Base-by-base conservation (phyloP, 2,113 vertebrate species). In the Rattus rattus region DNA sequence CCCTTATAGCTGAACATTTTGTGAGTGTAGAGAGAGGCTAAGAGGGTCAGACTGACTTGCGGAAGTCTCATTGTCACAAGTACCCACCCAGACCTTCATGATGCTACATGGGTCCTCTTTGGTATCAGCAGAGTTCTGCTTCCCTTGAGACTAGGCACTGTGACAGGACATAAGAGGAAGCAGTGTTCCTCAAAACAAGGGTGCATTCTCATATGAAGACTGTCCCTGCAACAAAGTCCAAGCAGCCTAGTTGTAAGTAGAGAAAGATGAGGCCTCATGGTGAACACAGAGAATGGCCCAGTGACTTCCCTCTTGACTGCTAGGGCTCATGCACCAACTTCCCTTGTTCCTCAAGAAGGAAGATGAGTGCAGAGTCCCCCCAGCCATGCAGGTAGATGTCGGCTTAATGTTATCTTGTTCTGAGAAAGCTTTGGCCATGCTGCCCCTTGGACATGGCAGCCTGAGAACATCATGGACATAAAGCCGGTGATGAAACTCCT, bases 311-410 rank as follows among this genome's bases (percentile, higher is more conserved):
- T 87, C 81, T 76, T 8, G 24, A 28, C 47, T 61, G 43, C 11
- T 36, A 24, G 39, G 30, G 6, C 65, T 33, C 11, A 1, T 59
- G 5, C 28, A 24, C 33, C 33, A 1, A 73, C 54, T 36, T 75
- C 24, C 30, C 36, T 12, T 22, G 30, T 36, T 39, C 33, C 63
- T 72, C 20, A 69, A 43, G n/a, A 49, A 70, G 19, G 65, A 14
- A 61, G 17, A 5, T 7, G 2, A 49, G 59, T 63, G 43, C 19
- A 36, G 61, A 75, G 59, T n/a, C 47, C 63, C 65, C 49, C 13
- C 17, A 2, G 19, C 5, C 26, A 0, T 1, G 7, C 9, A 63
- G 49, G 65, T 26, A 17, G 16, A 63, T 39, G 43, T 39, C 2
- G n/a, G 20, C 14, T 90, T 65, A 33, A 1, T 49, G 36, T 33